These are phyloP conservation scores for Bradypodion pumilum DNA, from an alignment of 2,797 vertebrate species.

Conservation along the genomic window DNA sequence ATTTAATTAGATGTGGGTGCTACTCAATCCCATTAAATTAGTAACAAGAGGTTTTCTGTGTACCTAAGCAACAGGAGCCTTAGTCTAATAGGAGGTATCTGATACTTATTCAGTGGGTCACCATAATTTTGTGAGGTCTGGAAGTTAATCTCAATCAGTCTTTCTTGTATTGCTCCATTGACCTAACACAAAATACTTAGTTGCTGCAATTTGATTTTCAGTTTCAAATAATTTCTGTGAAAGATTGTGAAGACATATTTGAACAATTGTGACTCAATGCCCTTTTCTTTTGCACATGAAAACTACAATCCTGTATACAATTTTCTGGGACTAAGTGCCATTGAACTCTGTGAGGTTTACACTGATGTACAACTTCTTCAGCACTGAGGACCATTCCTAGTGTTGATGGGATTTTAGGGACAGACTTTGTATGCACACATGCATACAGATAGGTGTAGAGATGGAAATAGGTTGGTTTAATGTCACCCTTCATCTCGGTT, in stretches of 20 bases:
- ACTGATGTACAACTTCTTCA: not conserved
- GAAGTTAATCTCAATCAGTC: not conserved
- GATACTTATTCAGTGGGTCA: not conserved
- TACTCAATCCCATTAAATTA: not conserved
- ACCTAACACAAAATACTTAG: slow-evolving; percentile 10
- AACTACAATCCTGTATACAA: not conserved
- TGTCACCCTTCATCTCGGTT: not conserved
- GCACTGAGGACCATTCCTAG: not conserved
- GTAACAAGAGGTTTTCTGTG: not conserved
- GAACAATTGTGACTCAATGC: not conserved
- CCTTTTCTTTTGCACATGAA: not conserved
- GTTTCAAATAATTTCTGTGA: slow-evolving; percentile 16
- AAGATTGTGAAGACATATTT: not conserved
- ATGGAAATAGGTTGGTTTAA: not conserved
- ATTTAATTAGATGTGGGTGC: not conserved
- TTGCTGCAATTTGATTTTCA: slow-evolving; percentile 20
- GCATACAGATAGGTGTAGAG: not conserved
- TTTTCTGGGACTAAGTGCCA: not conserved
- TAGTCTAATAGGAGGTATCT: not conserved
- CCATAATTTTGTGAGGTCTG: not conserved
- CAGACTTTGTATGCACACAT: not conserved
- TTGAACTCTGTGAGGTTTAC: not conserved
- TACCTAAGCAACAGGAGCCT: not conserved
- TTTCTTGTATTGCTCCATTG: not conserved
- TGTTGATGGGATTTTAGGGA: not conserved